A percentile compares a stretch with the other conserved stretches of the same genome.
Evolutionary conservation across 2,113 vertebrate species (phyloP).

Genomic region (Chroicocephalus ridibundus): DNA sequence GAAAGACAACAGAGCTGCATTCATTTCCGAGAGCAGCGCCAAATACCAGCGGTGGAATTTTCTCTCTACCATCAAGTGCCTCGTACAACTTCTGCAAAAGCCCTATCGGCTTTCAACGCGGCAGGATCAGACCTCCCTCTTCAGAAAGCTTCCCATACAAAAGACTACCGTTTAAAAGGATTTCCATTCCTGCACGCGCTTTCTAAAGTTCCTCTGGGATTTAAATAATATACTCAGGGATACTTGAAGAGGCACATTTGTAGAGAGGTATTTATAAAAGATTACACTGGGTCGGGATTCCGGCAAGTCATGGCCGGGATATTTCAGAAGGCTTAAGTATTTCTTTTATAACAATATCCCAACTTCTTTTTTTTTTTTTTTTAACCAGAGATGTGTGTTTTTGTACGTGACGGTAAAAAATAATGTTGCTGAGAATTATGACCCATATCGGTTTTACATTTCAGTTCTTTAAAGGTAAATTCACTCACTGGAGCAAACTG

Average conservation of each 20-base stretch:
- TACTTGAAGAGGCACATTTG: background rate
- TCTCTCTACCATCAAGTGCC: background rate
- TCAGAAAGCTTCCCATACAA: background rate
- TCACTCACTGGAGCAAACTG: background rate
- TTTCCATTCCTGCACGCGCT: background rate
- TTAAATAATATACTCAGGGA: conserved; percentile 18
- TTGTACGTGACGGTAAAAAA: background rate
- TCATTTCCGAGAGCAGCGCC: background rate
- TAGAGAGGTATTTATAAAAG: background rate
- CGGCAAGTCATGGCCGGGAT: background rate
- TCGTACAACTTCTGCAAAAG: background rate
- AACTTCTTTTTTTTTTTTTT: background rate
- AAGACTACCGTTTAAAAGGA: background rate
- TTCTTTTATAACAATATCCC: background rate
- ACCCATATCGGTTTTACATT: background rate
- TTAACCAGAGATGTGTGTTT: background rate
- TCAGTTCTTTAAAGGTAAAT: background rate
- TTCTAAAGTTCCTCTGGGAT: background rate
- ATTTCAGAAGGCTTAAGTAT: background rate
- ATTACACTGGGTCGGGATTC: background rate
- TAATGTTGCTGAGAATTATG: background rate
- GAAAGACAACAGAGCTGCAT: background rate
- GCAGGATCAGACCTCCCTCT: background rate
- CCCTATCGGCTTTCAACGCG: background rate
- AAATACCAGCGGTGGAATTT: background rate